Evolutionary conservation across 2,888 invertebrate species (phyloP).

Genomic region (Mesorhabditis sp.): DNA sequence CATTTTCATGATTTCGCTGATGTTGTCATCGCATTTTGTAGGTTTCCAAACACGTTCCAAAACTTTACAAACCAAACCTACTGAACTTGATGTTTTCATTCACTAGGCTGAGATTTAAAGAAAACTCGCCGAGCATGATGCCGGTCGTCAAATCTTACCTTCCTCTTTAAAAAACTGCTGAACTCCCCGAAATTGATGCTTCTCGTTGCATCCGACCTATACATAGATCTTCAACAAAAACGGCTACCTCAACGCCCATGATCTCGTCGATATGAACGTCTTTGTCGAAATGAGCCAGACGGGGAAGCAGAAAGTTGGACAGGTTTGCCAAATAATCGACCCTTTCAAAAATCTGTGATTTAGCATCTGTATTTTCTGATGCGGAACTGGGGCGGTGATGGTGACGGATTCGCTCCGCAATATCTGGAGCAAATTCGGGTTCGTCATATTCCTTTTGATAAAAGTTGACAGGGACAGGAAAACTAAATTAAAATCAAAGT

Average conservation of each 20-base stretch:
- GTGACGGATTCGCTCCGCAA: neutral
- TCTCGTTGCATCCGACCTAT: too few species aligned
- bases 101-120: neutral
- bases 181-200: too few species aligned
- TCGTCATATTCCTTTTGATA: neutral
- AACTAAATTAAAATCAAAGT: neutral
- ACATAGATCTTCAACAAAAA: neutral
- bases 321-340: neutral
- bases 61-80: too few species aligned
- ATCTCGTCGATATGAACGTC: constrained; percentile 5
- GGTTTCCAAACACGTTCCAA: neutral
- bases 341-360: neutral
- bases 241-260: neutral
- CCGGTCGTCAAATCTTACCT: too few species aligned
- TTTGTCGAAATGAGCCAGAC: constrained; percentile 3
- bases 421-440: neutral
- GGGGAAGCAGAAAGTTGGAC: neutral
- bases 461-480: neutral
- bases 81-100: too few species aligned
- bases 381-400: neutral
- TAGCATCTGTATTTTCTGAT: constrained; percentile 1
- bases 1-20: constrained; percentile 3
- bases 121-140: neutral
- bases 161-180: too few species aligned
- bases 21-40: neutral